Conservation (phyloP, 2,888 invertebrate genomes). For the Auanema freiburgensis region DNA sequence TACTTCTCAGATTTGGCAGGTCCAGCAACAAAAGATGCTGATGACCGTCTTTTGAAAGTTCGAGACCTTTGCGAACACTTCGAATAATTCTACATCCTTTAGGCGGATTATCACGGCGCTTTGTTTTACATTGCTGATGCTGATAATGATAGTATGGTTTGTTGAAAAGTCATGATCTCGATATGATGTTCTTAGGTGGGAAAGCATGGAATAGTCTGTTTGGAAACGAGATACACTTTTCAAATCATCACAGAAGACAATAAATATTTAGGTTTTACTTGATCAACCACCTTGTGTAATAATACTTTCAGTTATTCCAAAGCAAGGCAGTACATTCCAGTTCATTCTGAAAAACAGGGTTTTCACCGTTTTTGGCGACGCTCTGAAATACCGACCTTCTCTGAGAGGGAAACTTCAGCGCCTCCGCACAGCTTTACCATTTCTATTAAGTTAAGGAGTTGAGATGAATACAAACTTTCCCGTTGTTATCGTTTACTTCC, state of each 20-base stretch:
- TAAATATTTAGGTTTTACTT: conserved; percentile 66
- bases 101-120: conserved; percentile 67
- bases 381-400: conserved; percentile 49
- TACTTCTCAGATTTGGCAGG: conserved; percentile 43
- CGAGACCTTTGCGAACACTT: too few relatives aligned
- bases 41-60: conserved; percentile 61
- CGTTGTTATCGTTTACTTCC: too few relatives aligned
- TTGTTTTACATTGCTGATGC: conserved; percentile 65
- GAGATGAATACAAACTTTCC: too few relatives aligned
- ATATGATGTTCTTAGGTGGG: conserved; percentile 60
- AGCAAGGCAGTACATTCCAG: conserved; percentile 78
- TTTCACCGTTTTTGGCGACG: conserved; percentile 80
- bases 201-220: conserved; percentile 66
- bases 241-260: conserved; percentile 66
- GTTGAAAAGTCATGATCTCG: conserved; percentile 7
- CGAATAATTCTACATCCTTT: too few relatives aligned
- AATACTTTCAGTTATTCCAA: conserved; percentile 80
- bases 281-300: too few relatives aligned
- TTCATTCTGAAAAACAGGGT: conserved; percentile 72
- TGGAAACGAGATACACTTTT: conserved; percentile 67
- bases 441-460: conserved; percentile 43
- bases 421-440: conserved; percentile 43
- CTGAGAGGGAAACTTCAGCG: conserved; percentile 54
- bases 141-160: conserved; percentile 65
- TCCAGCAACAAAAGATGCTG: conserved; percentile 14